Percentiles rank a stretch among this genome's conserved stretches.
Conservation (phyloP, 2,888 invertebrate genomes). For the Dryocosmus kuriphilus region DNA sequence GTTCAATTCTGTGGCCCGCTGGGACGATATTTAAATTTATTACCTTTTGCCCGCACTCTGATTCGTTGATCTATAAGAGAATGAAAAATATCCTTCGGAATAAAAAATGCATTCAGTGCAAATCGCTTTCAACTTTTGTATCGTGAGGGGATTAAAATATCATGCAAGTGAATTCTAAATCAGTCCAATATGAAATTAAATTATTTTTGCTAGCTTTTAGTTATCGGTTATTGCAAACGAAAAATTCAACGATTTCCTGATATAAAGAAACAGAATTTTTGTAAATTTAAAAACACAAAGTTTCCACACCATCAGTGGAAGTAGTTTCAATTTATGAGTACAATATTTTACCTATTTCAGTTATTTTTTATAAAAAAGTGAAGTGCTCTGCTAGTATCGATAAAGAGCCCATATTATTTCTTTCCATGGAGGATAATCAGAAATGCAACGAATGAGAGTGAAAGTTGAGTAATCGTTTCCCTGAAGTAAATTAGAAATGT, state of each 20-base stretch:
- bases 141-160: not conserved
- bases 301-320: no score
- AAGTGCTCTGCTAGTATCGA: no score
- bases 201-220: no score
- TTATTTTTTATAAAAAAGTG: no score
- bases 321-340: no score
- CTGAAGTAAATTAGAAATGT: conserved; percentile 28
- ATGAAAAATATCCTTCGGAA: not conserved
- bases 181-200: not conserved
- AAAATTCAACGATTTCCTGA: no score
- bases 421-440: no score
- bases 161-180: not conserved
- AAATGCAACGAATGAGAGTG: not conserved
- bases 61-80: not conserved
- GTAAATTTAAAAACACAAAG: no score
- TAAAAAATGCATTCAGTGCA: not conserved
- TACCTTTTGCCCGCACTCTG: conserved; percentile 51
- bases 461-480: not conserved
- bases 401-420: no score
- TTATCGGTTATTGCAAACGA: no score
- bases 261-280: no score
- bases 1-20: conserved; percentile 52
- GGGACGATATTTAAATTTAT: conserved; percentile 73
- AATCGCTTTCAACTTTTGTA: not conserved
- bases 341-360: no score